Conservation (phyloP, 2,797 vertebrate species). For the Coreius guichenoti region DNA sequence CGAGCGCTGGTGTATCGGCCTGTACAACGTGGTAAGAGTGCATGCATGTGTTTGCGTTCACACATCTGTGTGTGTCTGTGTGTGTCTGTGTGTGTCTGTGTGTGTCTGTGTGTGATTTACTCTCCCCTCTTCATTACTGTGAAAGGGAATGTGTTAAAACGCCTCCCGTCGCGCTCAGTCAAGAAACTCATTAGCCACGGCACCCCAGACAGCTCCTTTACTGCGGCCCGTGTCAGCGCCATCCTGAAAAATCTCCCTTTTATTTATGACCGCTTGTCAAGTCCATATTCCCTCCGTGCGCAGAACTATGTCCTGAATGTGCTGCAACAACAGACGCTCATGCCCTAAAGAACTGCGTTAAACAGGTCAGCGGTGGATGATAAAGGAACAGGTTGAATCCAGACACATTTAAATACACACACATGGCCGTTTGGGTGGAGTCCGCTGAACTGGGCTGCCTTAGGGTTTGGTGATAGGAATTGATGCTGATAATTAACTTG, state of each 20-base stretch:
- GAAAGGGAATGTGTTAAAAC: slow-evolving; percentile 59
- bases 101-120: slow-evolving; percentile 43
- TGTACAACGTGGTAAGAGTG: slow-evolving; percentile 98
- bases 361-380: slow-evolving; percentile 68
- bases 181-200: slow-evolving; percentile 64
- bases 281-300: slow-evolving; percentile 70
- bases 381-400: slow-evolving; percentile 71
- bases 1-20: slow-evolving; percentile 98
- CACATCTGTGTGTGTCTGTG: slow-evolving; percentile 4
- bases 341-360: slow-evolving; percentile 71
- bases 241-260: slow-evolving; percentile 71
- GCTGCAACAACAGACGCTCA: slow-evolving; percentile 75
- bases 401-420: slow-evolving; percentile 57
- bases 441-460: slow-evolving; percentile 64
- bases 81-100: too few relatives aligned
- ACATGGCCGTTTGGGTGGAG: slow-evolving; percentile 35
- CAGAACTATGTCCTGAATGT: slow-evolving; percentile 78
- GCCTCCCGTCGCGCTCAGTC: slow-evolving; percentile 59
- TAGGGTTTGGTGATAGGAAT: slow-evolving; percentile 69
- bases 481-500: slow-evolving; percentile 75
- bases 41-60: slow-evolving; percentile 27
- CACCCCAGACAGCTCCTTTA: slow-evolving; percentile 69
- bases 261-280: slow-evolving; percentile 80
- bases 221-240: slow-evolving; percentile 72
- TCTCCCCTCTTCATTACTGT: slow-evolving; percentile 54